phyloP scores from a whole-genome alignment of 2,113 vertebrate species.

The Antechinus flavipes region DNA sequence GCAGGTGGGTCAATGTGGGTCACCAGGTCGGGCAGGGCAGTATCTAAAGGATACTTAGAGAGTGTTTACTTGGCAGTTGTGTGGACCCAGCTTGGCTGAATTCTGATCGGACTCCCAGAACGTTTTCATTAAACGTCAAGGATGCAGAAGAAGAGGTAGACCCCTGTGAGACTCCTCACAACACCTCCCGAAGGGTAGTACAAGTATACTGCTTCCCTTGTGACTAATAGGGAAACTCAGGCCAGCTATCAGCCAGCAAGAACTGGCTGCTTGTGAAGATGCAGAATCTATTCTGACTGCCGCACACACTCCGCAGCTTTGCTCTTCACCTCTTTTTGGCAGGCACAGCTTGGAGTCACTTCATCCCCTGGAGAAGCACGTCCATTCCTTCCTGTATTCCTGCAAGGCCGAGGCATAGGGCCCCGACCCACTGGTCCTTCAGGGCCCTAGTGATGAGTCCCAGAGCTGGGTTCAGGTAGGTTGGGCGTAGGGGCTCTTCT shows the following conservation, averaged over 20 bases:
- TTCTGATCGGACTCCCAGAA: neutral
- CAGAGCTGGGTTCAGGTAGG: constrained; percentile 84
- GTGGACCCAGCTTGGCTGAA: neutral
- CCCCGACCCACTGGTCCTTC: constrained; percentile 71
- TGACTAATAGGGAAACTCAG: neutral
- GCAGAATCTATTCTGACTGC: constrained; percentile 89
- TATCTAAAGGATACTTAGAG: neutral
- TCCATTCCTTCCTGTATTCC: constrained; percentile 90
- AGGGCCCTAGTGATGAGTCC: constrained; percentile 87
- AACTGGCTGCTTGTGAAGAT: constrained; percentile 73
- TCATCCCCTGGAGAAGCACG: constrained; percentile 89
- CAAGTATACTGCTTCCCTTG: neutral
- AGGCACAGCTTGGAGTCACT: constrained; percentile 84
- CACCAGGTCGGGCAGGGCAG: neutral
- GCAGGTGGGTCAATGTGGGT: too few relatives aligned
- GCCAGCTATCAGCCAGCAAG: neutral
- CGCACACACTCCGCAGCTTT: constrained; percentile 89
- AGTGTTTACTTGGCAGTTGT: neutral
- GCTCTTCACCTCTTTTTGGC: constrained; percentile 89
- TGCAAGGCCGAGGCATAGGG: constrained; percentile 76
- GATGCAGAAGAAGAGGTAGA: too few relatives aligned
- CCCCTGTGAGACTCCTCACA: neutral
- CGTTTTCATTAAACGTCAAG: too few relatives aligned
- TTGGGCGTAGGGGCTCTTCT: constrained; percentile 55
- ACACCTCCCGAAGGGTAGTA: neutral